Evolutionary conservation across 2,113 vertebrate species (phyloP), one percentile per base, ranked within the genome.

Genomic region (Panurus biarmicus): DNA sequence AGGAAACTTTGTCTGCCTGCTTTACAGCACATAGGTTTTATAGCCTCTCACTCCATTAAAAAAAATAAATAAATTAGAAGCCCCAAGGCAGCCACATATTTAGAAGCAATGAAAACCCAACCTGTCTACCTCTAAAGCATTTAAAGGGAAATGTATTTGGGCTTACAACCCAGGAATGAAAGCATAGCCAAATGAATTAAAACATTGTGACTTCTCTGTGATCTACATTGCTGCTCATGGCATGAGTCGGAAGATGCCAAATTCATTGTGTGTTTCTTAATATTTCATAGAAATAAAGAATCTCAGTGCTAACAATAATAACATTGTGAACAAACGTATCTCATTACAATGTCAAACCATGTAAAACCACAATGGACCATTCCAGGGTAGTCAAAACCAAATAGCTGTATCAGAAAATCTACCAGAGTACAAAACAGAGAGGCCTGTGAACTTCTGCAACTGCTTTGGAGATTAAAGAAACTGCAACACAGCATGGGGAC

Each of bases 61-160:
- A 95, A 95, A 97, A 97, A 97, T 80, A 97, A 97, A 97, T 93
- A 97, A 97, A 97, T 96, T 96, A 96, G 94, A 96, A 97, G 56
- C 80, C 97, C 93, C 85, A 86, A 96, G 97, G 96, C 97, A 83
- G 79, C 75, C 74, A 85, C 81, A 51, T 97, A 94, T 93, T 96
- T 96, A 87, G 94, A 96, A 96, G 95, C 94, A 96, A 97, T 96
- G 94, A 97, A 97, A 97, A 75, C 57, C 66, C 96, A 96, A 96
- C 96, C 83, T 97, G 87, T 95, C 96, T 96, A 95, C 94, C 65
- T 96, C 72, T 85, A 93, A 95, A 94, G 80, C 90, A 53, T 96
- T 97, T 85, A 86, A 95, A 96, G 75, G 92, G 79, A 95, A 96
- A 94, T 69, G 94, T 90, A 82, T 95, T 69, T 69, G 87, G 83